Evolutionary conservation across 23 tunicate species (phyloP), one percentile per base, ranked within the genome.

Genomic region (Trididemnum clinides): DNA sequence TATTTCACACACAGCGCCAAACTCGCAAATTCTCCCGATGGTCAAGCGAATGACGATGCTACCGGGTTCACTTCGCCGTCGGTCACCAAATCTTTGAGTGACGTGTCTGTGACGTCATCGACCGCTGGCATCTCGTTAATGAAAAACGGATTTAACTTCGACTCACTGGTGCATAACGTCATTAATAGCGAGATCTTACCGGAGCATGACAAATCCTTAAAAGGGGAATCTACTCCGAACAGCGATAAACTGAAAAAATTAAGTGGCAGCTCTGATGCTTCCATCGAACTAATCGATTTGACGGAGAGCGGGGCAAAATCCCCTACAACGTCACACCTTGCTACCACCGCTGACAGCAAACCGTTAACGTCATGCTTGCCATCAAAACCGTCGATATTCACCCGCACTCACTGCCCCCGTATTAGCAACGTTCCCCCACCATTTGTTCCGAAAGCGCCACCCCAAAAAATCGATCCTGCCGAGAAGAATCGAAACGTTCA

Each of bases 371-470:
- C 36, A 29, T 7, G 26, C 66, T 35, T 2, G 20, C 64, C 36
- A 2, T 12, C 36, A 7, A 78, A 12, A 2, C 66, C 29, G 51
- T 22, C 57, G 34, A 69, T 87, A 7, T 51, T 65, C 32, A 79
- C 85, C 28, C 33, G 90, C 21, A 86, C 84, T 0, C 78, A 79
- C 77, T 80, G 91, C 50, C 91, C 91, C 28, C 71, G 91, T 0
- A 38, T 32, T 57, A 79, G 85, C 34, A 32, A 33, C 57, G 86
- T 57, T 33, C 91, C 91, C 19, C 91, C 91, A 18, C 91, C 91
- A 18, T 87, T 80, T 39, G 81, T 87, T 1, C 91, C 91, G 34
- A 80, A 70, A 34, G 51, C 91, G 23, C 34, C 85, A 19, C 19
- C 80, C 3, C 75, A 35, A 2, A 73, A 38, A 39, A 7, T 38